Conservation (phyloP, 2,888 invertebrate species). For the Melanostoma scalare region DNA sequence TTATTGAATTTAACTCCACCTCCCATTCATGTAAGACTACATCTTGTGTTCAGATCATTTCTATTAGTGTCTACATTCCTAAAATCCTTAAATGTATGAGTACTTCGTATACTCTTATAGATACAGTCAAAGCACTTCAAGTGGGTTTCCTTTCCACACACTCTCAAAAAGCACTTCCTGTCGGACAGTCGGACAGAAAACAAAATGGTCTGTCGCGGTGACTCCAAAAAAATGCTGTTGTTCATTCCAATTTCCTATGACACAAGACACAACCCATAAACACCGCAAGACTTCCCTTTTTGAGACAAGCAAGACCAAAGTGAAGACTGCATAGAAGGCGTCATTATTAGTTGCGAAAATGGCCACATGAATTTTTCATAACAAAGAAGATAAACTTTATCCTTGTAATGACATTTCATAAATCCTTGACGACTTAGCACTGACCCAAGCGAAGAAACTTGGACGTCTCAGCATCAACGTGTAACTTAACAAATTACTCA, state of each 20-base stretch:
- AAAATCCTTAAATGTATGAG: background rate
- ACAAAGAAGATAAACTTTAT: slow-evolving; percentile 70
- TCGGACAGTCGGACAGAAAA: slow-evolving; percentile 3
- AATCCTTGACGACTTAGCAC: slow-evolving; percentile 69
- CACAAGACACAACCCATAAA: slow-evolving; percentile 29
- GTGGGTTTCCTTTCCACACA: slow-evolving; percentile 36
- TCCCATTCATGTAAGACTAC: background rate
- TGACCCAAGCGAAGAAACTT: slow-evolving; percentile 65
- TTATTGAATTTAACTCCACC: slow-evolving; percentile 43
- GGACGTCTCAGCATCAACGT: slow-evolving; percentile 64
- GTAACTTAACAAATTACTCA: slow-evolving; percentile 72
- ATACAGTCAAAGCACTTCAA: background rate
- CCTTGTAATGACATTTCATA: slow-evolving; percentile 71
- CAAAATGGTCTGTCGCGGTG: background rate
- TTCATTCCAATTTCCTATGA: slow-evolving; percentile 65
- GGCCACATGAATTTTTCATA: slow-evolving; percentile 72
- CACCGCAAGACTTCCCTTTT: background rate
- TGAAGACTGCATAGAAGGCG: slow-evolving; percentile 35
- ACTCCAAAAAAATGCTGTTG: slow-evolving; percentile 46
- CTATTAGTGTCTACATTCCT: slow-evolving; percentile 20
- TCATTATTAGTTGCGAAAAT: slow-evolving; percentile 67
- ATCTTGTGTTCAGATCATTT: slow-evolving; percentile 21
- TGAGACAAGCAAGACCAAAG: slow-evolving; percentile 19
- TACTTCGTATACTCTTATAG: background rate
- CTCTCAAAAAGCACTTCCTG: background rate